Percentiles rank a stretch among this genome's conserved stretches.
Conservation (phyloP, 2,113 vertebrate species). For the Calidris pugnax region DNA sequence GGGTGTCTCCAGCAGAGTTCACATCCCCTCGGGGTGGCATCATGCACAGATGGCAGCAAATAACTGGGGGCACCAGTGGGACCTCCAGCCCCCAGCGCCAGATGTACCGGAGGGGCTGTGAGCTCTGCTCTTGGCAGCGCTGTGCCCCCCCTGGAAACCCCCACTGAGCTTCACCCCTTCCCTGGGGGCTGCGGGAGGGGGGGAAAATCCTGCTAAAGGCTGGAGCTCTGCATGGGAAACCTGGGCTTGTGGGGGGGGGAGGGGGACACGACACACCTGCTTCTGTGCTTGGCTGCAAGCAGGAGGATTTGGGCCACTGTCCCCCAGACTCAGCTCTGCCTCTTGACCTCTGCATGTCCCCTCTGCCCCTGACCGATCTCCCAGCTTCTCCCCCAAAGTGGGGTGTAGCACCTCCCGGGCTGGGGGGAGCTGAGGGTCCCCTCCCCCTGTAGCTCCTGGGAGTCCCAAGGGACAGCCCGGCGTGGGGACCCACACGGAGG, state of each 20-base stretch:
- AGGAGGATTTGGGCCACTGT: not conserved
- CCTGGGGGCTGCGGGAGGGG: not conserved
- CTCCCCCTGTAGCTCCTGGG: not conserved
- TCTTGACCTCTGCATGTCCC: not conserved
- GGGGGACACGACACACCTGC: fast-evolving
- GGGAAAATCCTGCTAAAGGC: not conserved
- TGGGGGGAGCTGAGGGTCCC: not conserved
- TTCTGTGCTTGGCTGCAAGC: not conserved
- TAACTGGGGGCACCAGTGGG: not conserved
- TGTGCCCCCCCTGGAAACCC: not conserved
- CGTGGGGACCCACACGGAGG: fast-evolving
- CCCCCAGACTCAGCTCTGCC: not conserved
- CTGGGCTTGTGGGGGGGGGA: not conserved
- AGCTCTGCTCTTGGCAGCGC: not conserved
- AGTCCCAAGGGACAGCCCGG: not conserved
- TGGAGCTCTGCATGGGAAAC: not conserved
- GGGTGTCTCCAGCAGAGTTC: not conserved
- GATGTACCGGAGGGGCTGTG: not conserved
- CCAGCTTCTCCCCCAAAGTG: fast-evolving
- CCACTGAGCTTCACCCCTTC: not conserved
- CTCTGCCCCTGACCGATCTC: not conserved
- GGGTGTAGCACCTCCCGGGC: not conserved
- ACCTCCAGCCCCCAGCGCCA: not conserved
- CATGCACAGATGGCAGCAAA: not conserved
- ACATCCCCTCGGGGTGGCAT: not conserved